phyloP scores from a whole-genome alignment of 2,888 invertebrate species.

The Caprella mutica region DNA sequence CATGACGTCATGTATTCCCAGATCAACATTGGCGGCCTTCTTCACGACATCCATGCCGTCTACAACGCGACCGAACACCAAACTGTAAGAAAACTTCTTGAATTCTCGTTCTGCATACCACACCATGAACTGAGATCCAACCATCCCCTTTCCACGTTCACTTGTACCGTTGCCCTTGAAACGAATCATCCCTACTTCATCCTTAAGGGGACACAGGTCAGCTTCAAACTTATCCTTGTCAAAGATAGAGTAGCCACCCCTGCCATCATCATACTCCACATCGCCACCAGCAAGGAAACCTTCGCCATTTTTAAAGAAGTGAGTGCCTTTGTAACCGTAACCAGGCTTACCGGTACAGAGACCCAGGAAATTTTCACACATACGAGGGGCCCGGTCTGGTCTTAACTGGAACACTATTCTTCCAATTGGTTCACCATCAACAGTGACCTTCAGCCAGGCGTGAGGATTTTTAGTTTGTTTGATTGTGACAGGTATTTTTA shows the following conservation, averaged over 20 bases:
- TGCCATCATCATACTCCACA: conserved; percentile 31
- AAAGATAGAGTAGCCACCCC: conserved; percentile 31
- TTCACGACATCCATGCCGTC: conserved; percentile 36
- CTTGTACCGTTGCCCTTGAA: conserved; percentile 33
- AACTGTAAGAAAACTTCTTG: conserved; percentile 33
- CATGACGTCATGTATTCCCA: conserved; percentile 21
- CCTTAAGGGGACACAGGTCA: conserved; percentile 33
- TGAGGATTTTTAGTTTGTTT: conserved; percentile 31
- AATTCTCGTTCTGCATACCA: conserved; percentile 33
- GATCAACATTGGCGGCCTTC: conserved; percentile 28
- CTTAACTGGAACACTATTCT: conserved; percentile 32
- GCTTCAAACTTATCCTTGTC: conserved; percentile 28
- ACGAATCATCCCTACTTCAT: conserved; percentile 32
- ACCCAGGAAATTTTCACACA: conserved; percentile 34
- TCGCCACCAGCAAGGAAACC: conserved; percentile 34
- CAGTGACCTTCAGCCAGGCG: conserved; percentile 31
- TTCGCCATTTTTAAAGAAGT: conserved; percentile 32
- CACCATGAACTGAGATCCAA: conserved; percentile 35
- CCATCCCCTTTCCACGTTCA: conserved; percentile 32
- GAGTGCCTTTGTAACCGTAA: conserved; percentile 34
- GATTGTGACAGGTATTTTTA: conserved; percentile 9
- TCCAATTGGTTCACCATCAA: conserved; percentile 23
- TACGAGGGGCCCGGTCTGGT: conserved; percentile 32
- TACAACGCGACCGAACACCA: conserved; percentile 33
- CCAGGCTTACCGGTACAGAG: conserved; percentile 31